Evolutionary conservation across 2,797 vertebrate species (phyloP).

Genomic region (Melanotaenia pygmaea): DNA sequence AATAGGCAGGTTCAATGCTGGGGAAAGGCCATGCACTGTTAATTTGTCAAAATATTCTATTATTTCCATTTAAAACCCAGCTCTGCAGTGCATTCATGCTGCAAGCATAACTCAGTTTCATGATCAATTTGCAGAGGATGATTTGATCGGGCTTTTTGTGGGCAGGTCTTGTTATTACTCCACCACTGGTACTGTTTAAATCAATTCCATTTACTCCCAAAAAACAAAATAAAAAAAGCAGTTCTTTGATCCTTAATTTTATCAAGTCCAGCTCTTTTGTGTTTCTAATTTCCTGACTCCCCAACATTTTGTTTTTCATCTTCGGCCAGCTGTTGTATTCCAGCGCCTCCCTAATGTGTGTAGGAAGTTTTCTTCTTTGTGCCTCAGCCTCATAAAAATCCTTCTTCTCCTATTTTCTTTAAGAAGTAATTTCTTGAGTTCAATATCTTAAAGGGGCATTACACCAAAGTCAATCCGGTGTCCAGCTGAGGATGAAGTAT

Average conservation of each 20-base stretch:
- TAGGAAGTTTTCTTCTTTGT: constrained; percentile 72
- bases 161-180: constrained; percentile 64
- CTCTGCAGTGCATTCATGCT: constrained; percentile 30
- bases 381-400: constrained; percentile 68
- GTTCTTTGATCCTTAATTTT: constrained; percentile 83
- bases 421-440: constrained; percentile 52
- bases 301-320: constrained; percentile 80
- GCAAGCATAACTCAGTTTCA: constrained; percentile 23
- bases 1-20: neutral
- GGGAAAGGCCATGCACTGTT: constrained; percentile 18
- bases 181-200: constrained; percentile 78
- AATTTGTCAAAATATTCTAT: constrained; percentile 36
- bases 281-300: constrained; percentile 85
- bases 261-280: constrained; percentile 84
- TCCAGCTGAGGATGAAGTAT: constrained; percentile 40
- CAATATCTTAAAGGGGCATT: constrained; percentile 50
- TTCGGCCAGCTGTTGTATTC: constrained; percentile 83
- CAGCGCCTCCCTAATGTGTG: constrained; percentile 78
- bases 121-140: constrained; percentile 62
- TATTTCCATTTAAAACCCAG: constrained; percentile 42
- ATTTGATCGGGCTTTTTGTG: constrained; percentile 72
- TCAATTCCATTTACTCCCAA: constrained; percentile 61
- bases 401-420: constrained; percentile 60
- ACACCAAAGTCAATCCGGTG: constrained; percentile 31
- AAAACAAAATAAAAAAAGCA: constrained; percentile 32